Base-by-base conservation (phyloP, 1,140 invertebrate genomes). In the Solenopsis fugax region DNA sequence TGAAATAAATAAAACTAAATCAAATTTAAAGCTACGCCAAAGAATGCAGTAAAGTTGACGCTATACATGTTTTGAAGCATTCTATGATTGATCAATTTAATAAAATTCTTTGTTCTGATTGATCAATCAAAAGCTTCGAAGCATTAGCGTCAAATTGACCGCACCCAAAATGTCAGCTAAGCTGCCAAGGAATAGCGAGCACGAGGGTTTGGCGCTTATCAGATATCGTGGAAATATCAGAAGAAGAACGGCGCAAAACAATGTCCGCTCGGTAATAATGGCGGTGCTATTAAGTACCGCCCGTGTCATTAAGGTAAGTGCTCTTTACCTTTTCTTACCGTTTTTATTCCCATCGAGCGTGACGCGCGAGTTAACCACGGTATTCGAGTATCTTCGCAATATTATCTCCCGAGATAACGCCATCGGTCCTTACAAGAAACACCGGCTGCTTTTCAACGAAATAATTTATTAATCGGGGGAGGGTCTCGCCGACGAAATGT, bases 261-360 rank as follows among this genome's bases (percentile, higher is more conserved):
- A 78, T 78, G 41, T 45, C 67, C 18, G 56, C 77, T 24, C 50
- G 34, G 77, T 69, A 78, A 85, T 80, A 85, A 85, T 65, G 41
- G 60, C 45, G 48, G 48, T 78, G 50, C 50, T 65, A 85, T 85
- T 80, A 80, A 85, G 48, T 45, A 78, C 58, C 37, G 58, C 2
- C 65, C 67, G 77, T 82, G 54, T 87, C 77, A 87, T 87, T 87
- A 87, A 82, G 48, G 72, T 80, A 56, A 87, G 78, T 87, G 78
- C 86, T 81, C 80, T 84, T 87, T 84, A 76, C 52, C 60, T 67
- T 85, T 76, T 12, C 80, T 82, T 82, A 73, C 52, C 7, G 41
- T 82, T 82, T 82, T 82, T 82, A 82, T 82, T 82, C 50, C 24
- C 67, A 72, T 82, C 67, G 54, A 72, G 65, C 67, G 54, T 82